Evolutionary conservation across 1,140 invertebrate genomes (phyloP).

Genomic region (Eubasilissa regina): DNA sequence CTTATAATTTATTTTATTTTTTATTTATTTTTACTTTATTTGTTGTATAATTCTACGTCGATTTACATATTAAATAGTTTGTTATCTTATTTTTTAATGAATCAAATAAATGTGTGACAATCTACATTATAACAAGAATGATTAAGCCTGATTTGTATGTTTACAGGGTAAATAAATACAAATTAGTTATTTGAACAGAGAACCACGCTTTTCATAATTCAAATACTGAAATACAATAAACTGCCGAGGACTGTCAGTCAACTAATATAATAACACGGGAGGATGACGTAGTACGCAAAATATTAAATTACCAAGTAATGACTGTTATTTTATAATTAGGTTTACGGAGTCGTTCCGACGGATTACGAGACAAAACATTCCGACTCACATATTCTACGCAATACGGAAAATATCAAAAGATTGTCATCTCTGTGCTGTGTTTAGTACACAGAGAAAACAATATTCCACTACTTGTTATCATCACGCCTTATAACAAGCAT

Average conservation of each 20-base stretch:
- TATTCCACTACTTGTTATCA: neutral
- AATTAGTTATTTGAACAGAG: neutral
- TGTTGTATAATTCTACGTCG: too few species aligned
- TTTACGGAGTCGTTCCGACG: neutral
- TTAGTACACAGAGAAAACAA: neutral
- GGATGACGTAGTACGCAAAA: neutral
- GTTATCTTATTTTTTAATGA: too few species aligned
- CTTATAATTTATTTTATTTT: too few species aligned
- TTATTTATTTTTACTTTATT: too few species aligned
- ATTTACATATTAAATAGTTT: too few species aligned
- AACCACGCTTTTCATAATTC: neutral
- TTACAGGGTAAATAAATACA: neutral
- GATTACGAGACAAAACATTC: slow-evolving; percentile 29
- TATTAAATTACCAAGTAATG: neutral
- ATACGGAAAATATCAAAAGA: slow-evolving; percentile 26
- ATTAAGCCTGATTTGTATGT: too few species aligned
- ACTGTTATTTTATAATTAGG: slow-evolving; percentile 32
- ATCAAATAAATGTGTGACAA: too few species aligned
- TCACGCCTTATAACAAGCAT: slow-evolving; percentile 16
- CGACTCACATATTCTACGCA: slow-evolving; percentile 25
- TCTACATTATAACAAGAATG: too few species aligned
- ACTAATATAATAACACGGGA: slow-evolving; percentile 7
- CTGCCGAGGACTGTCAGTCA: neutral
- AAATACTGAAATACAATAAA: neutral
- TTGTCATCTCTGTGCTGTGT: neutral